phyloP scores from a whole-genome alignment of 2,888 invertebrate genomes.

The Eupithecia abbreviata region DNA sequence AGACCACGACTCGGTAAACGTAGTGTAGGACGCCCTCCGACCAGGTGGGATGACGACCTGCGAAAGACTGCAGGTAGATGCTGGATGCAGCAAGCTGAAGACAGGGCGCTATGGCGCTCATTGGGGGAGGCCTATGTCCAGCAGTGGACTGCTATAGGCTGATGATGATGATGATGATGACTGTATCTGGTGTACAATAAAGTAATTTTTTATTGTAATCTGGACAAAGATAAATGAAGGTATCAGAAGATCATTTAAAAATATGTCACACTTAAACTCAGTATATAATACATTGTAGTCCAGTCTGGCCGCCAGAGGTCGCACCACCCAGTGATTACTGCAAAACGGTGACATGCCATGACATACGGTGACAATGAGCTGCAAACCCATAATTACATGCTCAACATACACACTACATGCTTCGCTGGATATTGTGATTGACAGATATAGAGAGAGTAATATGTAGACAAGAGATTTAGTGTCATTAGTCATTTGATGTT shows the following conservation, averaged over 20 bases:
- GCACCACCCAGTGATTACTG: constrained; percentile 28
- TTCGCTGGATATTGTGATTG: constrained; percentile 59
- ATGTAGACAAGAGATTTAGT: not conserved
- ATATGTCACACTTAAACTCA: not conserved
- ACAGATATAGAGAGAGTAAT: constrained; percentile 42
- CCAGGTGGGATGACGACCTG: too few species aligned
- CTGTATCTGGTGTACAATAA: too few species aligned
- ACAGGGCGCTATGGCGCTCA: too few species aligned
- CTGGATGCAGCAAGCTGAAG: too few species aligned
- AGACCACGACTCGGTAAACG: too few species aligned
- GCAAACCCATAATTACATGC: constrained; percentile 57
- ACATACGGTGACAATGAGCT: constrained; percentile 47
- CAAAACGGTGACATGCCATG: constrained; percentile 42
- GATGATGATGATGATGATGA: too few species aligned
- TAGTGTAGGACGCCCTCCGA: too few species aligned
- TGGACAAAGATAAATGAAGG: not conserved
- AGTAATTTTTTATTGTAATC: not conserved
- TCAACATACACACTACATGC: constrained; percentile 53
- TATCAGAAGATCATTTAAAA: not conserved
- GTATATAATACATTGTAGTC: not conserved
- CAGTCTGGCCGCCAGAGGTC: not conserved
- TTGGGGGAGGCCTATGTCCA: too few species aligned
- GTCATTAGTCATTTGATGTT: not conserved
- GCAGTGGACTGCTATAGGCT: too few species aligned
- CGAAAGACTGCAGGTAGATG: too few species aligned